Evolutionary conservation across 2,113 vertebrate species (phyloP).

Genomic region (Rhynchopsitta pachyrhyncha): DNA sequence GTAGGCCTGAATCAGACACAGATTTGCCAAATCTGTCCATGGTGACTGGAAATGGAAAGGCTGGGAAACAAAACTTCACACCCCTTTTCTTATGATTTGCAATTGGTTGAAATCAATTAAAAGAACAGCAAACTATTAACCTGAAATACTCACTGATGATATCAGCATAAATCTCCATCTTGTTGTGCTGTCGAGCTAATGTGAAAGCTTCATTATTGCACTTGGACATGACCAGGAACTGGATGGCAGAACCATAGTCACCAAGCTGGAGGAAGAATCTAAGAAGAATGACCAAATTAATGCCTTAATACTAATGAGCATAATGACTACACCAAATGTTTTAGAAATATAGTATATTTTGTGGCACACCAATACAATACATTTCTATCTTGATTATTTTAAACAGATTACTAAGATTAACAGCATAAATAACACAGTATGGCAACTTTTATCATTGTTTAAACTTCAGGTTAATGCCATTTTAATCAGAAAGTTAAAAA

Average conservation of each 20-base stretch:
- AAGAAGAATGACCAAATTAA: constrained; percentile 2
- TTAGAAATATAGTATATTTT: background rate
- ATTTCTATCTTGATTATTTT: background rate
- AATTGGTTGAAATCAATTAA: background rate
- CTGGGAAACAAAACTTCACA: background rate
- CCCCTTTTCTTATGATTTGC: background rate
- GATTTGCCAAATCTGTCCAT: background rate
- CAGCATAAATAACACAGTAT: background rate
- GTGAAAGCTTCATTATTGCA: constrained; percentile 97
- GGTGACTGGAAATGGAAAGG: background rate
- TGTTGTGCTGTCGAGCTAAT: constrained; percentile 94
- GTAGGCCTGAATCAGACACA: background rate
- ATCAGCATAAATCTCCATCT: constrained; percentile 98
- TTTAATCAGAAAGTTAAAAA: background rate
- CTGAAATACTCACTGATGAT: constrained; percentile 87
- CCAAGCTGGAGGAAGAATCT: constrained; percentile 93
- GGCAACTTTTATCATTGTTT: background rate
- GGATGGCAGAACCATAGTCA: constrained; percentile 96
- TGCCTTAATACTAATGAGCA: background rate
- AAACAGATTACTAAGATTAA: background rate
- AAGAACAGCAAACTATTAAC: background rate
- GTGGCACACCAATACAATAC: background rate
- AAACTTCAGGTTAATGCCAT: background rate
- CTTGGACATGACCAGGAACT: constrained; percentile 94
- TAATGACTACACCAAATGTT: background rate